Evolutionary conservation across 2,113 vertebrate genomes (phyloP), one percentile per base, ranked within the genome.

Genomic region (Sylvilagus bachmani): DNA sequence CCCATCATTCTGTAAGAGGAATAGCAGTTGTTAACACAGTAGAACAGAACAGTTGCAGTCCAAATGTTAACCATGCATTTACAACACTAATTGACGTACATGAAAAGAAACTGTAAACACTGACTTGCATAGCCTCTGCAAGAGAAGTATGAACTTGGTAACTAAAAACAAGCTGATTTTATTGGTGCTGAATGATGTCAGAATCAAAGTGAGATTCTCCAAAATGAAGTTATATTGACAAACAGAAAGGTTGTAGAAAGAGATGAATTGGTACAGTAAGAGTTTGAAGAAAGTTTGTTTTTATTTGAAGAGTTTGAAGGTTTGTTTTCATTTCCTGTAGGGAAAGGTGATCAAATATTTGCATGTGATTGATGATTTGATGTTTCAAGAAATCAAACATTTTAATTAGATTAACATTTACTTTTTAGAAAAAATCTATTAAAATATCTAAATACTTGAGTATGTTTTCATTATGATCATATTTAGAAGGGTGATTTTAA

Each of bases 401-500:
- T 79, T 73, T 61, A 90, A 27, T 95, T 86, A 70, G 67, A 4
- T 49, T 75, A 29, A 94, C 49, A 4, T 55, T 58, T 69, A 36
- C 31, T 82, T 55, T 80, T 86, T 70, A 69, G 16, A 77, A 91
- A 86, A 73, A 17, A 53, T 84, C 14, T 33, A 10, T 91, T 51
- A 27, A 86, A 38, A 64, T 93, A 17, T 90, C 82, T 70, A 82
- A 27, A 29, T 21, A 62, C 71, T 86, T 66, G 3, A 16, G 0
- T 80, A 13, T 86, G 61, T 92, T 91, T 97, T 64, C 13, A 74
- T 89, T 96, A 44, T 25, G 29, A 27, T 66, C 3, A 9, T 85
- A 17, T 64, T 86, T 86, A 55, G 53, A 96, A 95, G 83, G 69
- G 8, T 87, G 58, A 77, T 66, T 89, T 79, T 96, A 80, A 92